phyloP scores from a whole-genome alignment of 2,888 invertebrate species.

The Bruchidius siliquastri region DNA sequence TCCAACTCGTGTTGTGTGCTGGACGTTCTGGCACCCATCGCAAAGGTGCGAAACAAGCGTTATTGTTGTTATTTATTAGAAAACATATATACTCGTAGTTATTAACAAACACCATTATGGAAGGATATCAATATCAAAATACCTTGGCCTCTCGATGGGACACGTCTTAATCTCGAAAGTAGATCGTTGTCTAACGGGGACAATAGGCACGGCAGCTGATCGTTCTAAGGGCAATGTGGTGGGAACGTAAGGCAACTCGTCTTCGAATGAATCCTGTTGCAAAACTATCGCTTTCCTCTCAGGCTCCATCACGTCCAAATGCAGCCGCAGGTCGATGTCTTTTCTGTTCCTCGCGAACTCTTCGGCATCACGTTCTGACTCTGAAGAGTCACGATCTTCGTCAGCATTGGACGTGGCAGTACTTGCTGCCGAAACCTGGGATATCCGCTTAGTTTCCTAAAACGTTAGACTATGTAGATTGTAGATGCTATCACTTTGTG shows the following conservation, averaged over 20 bases:
- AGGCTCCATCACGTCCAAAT: conserved; percentile 57
- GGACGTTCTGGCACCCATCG: too few species aligned
- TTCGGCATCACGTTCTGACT: conserved; percentile 69
- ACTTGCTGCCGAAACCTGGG: conserved; percentile 18
- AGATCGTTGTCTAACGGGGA: conserved; percentile 70
- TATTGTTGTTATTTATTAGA: too few species aligned
- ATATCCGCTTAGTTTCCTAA: conserved; percentile 20
- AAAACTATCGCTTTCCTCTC: conserved; percentile 74
- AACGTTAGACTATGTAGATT: too few species aligned
- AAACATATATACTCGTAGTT: too few species aligned
- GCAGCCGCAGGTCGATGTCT: conserved; percentile 39
- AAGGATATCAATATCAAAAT: too few species aligned
- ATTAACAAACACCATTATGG: too few species aligned
- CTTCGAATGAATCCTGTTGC: conserved; percentile 77
- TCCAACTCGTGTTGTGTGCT: too few species aligned
- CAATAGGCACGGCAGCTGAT: conserved; percentile 73
- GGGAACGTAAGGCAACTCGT: conserved; percentile 81
- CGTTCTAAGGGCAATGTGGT: conserved; percentile 85
- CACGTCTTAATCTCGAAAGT: conserved; percentile 61
- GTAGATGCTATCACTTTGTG: too few species aligned
- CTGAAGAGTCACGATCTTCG: conserved; percentile 57
- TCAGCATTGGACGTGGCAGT: conserved; percentile 35
- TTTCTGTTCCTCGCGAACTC: conserved; percentile 39
- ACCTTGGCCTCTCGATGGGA: conserved; percentile 70
- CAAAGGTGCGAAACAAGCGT: too few species aligned